Evolutionary conservation across 2,888 invertebrate genomes (phyloP), one percentile per base, ranked within the genome.

Genomic region (Andrena flavipes): DNA sequence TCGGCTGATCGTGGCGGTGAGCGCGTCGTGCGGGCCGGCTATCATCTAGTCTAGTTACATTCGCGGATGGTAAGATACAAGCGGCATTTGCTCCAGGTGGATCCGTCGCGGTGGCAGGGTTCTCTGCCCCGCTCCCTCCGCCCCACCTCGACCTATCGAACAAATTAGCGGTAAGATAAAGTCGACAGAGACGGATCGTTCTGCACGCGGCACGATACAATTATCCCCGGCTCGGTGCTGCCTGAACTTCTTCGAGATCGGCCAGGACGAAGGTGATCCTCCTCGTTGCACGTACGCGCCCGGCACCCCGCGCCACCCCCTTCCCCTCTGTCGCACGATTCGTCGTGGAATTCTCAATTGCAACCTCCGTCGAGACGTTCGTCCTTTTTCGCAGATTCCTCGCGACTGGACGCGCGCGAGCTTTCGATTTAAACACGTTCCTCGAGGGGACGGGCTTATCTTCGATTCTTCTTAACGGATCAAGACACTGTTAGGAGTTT

Each of bases 121-220:
- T 62, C 26, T 59, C 35, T 23, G n/a, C 26, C 42, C 42, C 33
- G 42, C 30, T 65, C 54, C 30, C 35, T 33, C 20, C 30, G 35
- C 10, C 48, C 56, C 49, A 20, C 65, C 35, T 56, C 60, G 76
- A 87, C 67, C 87, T 89, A 90, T 90, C 90, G 92, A 91, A 92
- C 92, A 93, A 93, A 93, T 93, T 93, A 92, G 92, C 89, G 86
- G 85, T 78, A 84, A 89, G 93, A 93, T 93, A 93, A 93, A 90
- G 88, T 87, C 91, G 93, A 93, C 93, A 92, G 92, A 92, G 93
- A 93, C 90, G 89, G 91, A 93, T 93, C 90, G 92, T 74, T 65
- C 63, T 84, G 87, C 68, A 86, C 86, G 80, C 85, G 78, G 82
- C 82, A 78, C 87, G 92, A 91, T 91, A 92, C 91, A 92, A 93